phyloP scores from a whole-genome alignment of 2,113 vertebrate species.

The Lophius piscatorius region DNA sequence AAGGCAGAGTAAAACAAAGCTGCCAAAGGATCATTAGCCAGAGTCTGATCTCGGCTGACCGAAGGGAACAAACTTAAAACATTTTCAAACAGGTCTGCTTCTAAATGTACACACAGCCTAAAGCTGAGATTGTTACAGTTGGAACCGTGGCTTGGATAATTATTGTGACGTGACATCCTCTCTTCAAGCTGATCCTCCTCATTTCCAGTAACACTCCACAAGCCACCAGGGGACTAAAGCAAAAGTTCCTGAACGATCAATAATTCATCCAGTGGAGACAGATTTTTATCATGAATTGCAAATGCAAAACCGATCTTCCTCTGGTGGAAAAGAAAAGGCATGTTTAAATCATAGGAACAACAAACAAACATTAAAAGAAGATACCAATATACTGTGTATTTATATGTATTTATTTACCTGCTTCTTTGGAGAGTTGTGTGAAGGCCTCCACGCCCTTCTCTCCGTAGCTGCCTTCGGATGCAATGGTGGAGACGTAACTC shows the following conservation, averaged over 20 bases:
- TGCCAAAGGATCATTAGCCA: constrained; percentile 22
- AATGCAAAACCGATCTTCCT: constrained; percentile 37
- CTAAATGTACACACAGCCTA: constrained; percentile 2
- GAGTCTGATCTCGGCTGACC: constrained; percentile 8
- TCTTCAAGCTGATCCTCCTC: constrained; percentile 38
- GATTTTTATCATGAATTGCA: constrained; percentile 39
- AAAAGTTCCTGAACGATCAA: constrained; percentile 65
- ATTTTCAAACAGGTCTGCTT: constrained; percentile 12
- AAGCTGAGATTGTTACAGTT: constrained; percentile 3
- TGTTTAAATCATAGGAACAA: constrained; percentile 15
- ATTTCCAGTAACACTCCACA: constrained; percentile 54
- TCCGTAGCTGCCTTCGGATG: constrained; percentile 97
- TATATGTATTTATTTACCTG: constrained; percentile 88
- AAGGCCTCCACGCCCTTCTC: constrained; percentile 98
- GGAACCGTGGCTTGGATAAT: constrained; percentile 24
- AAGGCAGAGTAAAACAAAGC: constrained; percentile 32
- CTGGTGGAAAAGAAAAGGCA: constrained; percentile 5
- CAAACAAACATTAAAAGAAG: background rate
- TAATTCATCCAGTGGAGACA: constrained; percentile 64
- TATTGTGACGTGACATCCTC: constrained; percentile 26
- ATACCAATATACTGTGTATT: too few species aligned
- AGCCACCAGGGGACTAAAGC: constrained; percentile 37
- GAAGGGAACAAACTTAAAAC: constrained; percentile 14
- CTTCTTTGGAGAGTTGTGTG: constrained; percentile 96
- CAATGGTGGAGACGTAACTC: constrained; percentile 97